These are phyloP conservation scores for Macrobrachium rosenbergii DNA, from an alignment of 1,140 invertebrate genomes.

Conservation along the genomic window DNA sequence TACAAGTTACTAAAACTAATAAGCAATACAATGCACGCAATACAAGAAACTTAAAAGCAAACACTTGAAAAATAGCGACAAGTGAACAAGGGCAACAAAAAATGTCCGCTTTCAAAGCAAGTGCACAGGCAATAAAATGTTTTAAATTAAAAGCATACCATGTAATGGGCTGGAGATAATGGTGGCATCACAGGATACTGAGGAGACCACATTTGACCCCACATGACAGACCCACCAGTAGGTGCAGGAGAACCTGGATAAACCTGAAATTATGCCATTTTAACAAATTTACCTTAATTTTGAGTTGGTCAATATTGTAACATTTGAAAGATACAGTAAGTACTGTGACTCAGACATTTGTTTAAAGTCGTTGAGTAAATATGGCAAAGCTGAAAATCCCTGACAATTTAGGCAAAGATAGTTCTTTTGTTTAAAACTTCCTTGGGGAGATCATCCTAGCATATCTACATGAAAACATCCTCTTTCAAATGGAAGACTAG, in stretches of 20 bases:
- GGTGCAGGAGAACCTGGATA: slow-evolving; percentile 52
- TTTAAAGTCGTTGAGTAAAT: too few relatives aligned
- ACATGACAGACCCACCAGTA: slow-evolving; percentile 57
- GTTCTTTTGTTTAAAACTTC: too few relatives aligned
- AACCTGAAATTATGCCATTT: slow-evolving; percentile 6
- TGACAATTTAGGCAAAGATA: too few relatives aligned
- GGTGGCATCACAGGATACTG: slow-evolving; percentile 59
- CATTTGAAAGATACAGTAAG: too few relatives aligned
- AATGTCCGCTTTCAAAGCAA: too few relatives aligned
- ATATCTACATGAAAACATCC: too few relatives aligned
- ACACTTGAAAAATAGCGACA: background rate
- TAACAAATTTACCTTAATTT: too few relatives aligned
- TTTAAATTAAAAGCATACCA: slow-evolving; percentile 28
- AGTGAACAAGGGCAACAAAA: background rate
- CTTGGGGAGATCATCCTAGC: too few relatives aligned
- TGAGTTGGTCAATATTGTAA: background rate
- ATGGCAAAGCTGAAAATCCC: too few relatives aligned
- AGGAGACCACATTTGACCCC: slow-evolving; percentile 63
- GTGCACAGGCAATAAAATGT: too few relatives aligned
- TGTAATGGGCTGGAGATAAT: slow-evolving; percentile 59
- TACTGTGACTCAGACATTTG: too few relatives aligned
- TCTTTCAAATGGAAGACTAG: too few relatives aligned
- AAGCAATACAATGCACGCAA: background rate
- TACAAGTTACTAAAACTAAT: background rate
- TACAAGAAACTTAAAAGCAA: background rate